Percentiles rank a stretch among this genome's conserved stretches.
These are phyloP conservation scores for Urocyon cinereoargenteus DNA, from an alignment of 2,797 vertebrate species.

Conservation along the genomic window DNA sequence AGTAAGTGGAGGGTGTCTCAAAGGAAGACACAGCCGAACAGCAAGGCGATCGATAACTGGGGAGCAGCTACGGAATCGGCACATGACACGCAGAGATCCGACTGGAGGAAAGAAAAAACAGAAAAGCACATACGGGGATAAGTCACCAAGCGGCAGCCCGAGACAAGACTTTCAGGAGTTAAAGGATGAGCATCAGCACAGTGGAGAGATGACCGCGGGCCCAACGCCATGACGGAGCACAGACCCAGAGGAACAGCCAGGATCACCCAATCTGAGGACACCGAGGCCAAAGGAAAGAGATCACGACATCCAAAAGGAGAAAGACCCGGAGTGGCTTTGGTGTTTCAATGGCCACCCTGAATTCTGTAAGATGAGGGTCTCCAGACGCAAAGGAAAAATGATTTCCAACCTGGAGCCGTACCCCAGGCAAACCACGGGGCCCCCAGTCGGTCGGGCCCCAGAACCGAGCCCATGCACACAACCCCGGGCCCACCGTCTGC, in stretches of 20 bases:
- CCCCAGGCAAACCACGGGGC: background rate
- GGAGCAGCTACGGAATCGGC: background rate
- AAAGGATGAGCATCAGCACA: background rate
- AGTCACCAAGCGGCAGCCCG: fast-evolving
- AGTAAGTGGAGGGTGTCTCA: background rate
- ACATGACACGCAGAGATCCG: no score
- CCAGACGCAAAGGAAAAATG: background rate
- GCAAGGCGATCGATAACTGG: background rate
- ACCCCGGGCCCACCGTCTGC: fast-evolving
- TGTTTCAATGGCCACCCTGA: background rate
- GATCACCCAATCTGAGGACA: background rate
- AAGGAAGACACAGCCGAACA: background rate
- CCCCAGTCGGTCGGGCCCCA: background rate
- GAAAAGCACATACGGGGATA: fast-evolving
- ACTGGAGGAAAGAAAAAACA: background rate
- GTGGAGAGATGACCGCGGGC: background rate
- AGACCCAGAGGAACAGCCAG: background rate
- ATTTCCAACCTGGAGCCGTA: background rate
- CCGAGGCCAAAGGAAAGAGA: background rate
- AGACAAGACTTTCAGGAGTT: background rate
- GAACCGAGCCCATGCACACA: background rate
- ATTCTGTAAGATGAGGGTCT: background rate
- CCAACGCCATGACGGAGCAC: background rate
- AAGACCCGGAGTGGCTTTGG: background rate
- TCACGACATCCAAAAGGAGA: background rate